Evolutionary conservation across 2,797 vertebrate genomes (phyloP).

Genomic region (Anomalospiza imberbis): DNA sequence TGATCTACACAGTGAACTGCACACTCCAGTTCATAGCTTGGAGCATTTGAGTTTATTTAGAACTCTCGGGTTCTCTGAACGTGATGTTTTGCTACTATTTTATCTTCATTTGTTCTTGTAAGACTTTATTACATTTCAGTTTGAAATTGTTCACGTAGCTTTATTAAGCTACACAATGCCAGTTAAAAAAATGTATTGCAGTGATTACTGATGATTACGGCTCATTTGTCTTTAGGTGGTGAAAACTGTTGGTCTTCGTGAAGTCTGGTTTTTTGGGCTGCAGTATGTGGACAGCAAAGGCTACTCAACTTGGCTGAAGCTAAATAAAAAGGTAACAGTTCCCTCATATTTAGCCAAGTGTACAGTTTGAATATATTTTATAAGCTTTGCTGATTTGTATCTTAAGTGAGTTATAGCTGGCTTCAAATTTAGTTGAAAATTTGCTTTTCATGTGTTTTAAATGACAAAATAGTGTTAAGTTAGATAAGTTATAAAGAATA

Average conservation of each 20-base stretch:
- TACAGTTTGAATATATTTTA: not conserved
- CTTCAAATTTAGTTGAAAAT: not conserved
- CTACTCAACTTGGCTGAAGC: conserved; percentile 94
- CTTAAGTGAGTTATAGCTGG: not conserved
- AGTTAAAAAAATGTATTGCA: not conserved
- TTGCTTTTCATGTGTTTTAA: not conserved
- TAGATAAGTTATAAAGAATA: not conserved
- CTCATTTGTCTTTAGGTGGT: conserved; percentile 83
- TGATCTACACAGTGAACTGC: not conserved
- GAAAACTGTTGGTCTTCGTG: conserved; percentile 95
- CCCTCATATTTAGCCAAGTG: not conserved
- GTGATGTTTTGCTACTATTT: not conserved
- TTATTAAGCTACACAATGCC: not conserved
- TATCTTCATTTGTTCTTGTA: not conserved
- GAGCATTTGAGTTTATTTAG: not conserved
- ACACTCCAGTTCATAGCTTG: not conserved
- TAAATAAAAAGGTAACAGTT: conserved; percentile 93
- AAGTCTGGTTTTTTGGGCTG: conserved; percentile 98
- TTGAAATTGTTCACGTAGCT: not conserved
- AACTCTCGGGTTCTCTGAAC: not conserved
- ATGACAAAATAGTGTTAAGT: not conserved
- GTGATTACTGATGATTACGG: not conserved
- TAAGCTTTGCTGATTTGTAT: not conserved
- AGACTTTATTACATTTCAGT: not conserved
- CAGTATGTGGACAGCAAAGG: conserved; percentile 98